These are phyloP conservation scores for Trachelipus rathkii DNA, from an alignment of 1,140 invertebrate genomes.

Conservation along the genomic window DNA sequence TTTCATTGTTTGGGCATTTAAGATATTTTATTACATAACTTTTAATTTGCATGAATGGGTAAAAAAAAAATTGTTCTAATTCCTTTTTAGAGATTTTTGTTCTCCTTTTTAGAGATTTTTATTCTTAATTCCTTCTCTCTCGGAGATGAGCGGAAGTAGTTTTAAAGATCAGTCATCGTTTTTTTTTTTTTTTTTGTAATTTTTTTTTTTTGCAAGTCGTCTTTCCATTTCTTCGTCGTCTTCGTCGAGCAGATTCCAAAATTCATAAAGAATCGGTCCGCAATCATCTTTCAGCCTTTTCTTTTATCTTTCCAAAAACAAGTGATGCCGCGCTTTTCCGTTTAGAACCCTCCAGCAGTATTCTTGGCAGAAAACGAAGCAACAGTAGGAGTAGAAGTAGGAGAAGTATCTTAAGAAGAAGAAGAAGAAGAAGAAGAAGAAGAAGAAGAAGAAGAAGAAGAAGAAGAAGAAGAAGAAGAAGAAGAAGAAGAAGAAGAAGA, in stretches of 20 bases:
- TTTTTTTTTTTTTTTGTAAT: neutral
- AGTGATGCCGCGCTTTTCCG: neutral
- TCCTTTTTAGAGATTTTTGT: too few relatives aligned
- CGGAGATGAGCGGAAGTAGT: neutral
- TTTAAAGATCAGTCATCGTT: neutral
- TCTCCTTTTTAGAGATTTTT: too few relatives aligned
- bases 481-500: neutral
- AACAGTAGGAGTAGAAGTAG: neutral
- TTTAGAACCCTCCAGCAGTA: neutral
- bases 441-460: neutral
- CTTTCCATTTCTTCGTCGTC: neutral
- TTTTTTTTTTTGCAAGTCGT: neutral
- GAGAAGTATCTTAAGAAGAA: neutral
- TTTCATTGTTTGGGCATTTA: too few relatives aligned
- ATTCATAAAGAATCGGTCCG: slow-evolving; percentile 12
- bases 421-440: neutral
- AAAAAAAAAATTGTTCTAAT: too few relatives aligned
- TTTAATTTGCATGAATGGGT: too few relatives aligned
- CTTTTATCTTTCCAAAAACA: slow-evolving; percentile 11
- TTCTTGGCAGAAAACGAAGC: neutral
- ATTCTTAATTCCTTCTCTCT: neutral
- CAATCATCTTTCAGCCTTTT: slow-evolving; percentile 3
- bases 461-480: neutral
- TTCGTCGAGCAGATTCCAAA: neutral
- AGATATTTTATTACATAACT: too few relatives aligned